Conservation (phyloP, 2,113 vertebrate species). For the Sander vitreus region DNA sequence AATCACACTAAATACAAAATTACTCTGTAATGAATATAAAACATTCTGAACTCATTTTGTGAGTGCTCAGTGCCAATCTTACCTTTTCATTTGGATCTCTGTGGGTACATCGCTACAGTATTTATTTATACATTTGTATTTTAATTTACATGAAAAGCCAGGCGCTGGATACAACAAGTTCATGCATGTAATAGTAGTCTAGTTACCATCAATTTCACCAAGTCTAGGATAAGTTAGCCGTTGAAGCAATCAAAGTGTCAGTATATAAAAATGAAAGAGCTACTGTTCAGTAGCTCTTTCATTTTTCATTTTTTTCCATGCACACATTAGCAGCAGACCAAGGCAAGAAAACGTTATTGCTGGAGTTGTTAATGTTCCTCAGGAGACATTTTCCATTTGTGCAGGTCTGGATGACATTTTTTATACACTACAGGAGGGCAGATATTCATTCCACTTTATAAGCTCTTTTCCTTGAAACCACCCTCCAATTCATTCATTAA, state of each 20-base stretch:
- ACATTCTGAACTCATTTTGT: background rate
- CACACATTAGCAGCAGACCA: background rate
- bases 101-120: background rate
- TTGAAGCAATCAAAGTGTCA: background rate
- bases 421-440: background rate
- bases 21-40: background rate
- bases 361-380: slow-evolving; percentile 22
- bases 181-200: background rate
- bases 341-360: slow-evolving; percentile 12
- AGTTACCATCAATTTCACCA: background rate
- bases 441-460: slow-evolving; percentile 11
- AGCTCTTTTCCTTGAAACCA: slow-evolving; percentile 7
- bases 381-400: slow-evolving; percentile 24
- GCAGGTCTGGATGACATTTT: background rate
- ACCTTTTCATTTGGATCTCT: background rate
- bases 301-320: no score
- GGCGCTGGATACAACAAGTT: background rate
- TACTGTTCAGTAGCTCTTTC: no score
- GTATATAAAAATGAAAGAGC: slow-evolving; percentile 3
- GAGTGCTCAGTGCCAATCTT: background rate
- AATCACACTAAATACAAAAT: background rate
- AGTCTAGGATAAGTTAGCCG: background rate
- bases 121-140: background rate
- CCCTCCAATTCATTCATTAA: background rate
- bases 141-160: background rate